Conservation (phyloP, 2,888 invertebrate genomes). For the Geophilus truncorum region DNA sequence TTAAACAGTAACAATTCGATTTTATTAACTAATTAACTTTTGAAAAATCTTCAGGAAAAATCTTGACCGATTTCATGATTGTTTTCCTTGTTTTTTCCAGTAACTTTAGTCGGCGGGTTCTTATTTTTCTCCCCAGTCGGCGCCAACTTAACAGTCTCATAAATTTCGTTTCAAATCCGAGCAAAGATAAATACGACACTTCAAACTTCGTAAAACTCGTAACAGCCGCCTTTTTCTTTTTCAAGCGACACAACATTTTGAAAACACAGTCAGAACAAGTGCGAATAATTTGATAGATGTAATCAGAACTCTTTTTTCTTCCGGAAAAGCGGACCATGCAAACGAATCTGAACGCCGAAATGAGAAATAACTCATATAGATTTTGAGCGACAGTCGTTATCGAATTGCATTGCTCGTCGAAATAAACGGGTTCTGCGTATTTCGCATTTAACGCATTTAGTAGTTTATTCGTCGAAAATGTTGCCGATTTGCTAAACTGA, state of each 20-base stretch:
- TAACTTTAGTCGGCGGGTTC: background rate
- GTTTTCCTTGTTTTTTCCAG: background rate
- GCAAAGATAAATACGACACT: background rate
- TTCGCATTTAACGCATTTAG: background rate
- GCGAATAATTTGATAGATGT: background rate
- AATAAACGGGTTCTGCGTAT: background rate
- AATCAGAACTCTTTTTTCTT: background rate
- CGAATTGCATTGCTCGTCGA: background rate
- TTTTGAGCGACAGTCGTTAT: background rate
- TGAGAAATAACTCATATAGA: background rate
- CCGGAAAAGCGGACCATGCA: background rate
- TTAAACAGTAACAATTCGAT: too few relatives aligned
- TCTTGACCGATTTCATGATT: background rate
- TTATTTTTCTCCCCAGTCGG: background rate
- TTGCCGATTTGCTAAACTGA: background rate
- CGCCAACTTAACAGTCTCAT: background rate
- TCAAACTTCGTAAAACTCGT: background rate
- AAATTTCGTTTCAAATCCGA: background rate
- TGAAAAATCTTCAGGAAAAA: background rate
- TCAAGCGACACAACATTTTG: background rate
- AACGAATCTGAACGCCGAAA: background rate
- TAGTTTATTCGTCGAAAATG: background rate
- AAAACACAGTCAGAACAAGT: background rate
- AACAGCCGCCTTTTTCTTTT: background rate
- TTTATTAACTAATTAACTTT: background rate